Conservation (phyloP, 2,888 invertebrate species). For the Ochropacha duplaris region DNA sequence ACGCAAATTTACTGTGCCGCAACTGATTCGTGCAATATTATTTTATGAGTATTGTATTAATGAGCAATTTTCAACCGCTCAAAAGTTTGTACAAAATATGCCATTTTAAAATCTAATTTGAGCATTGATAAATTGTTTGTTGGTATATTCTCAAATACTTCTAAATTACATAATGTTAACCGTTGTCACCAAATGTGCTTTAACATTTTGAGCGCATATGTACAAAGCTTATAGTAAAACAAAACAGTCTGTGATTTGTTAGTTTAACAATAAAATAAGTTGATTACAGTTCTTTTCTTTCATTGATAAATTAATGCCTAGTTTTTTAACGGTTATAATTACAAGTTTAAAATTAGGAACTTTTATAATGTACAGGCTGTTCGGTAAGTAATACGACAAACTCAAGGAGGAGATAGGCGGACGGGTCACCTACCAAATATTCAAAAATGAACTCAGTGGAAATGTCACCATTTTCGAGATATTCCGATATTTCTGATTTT, state of each 20-base stretch:
- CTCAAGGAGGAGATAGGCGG: too few relatives aligned
- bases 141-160: neutral
- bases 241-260: constrained; percentile 68
- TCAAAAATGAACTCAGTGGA: too few relatives aligned
- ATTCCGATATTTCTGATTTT: too few relatives aligned
- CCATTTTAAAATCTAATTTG: neutral
- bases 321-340: too few relatives aligned
- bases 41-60: neutral
- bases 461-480: too few relatives aligned
- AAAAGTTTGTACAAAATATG: neutral
- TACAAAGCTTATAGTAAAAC: constrained; percentile 35
- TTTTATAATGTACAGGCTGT: too few relatives aligned
- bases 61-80: neutral
- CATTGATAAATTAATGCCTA: too few relatives aligned
- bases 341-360: too few relatives aligned
- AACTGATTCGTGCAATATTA: neutral
- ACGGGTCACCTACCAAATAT: too few relatives aligned
- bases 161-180: neutral
- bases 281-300: constrained; percentile 30
- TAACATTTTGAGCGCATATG: neutral
- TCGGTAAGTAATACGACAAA: too few relatives aligned
- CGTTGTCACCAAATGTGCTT: neutral
- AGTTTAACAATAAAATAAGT: constrained; percentile 64
- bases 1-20: neutral
- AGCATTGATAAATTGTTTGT: neutral